Evolutionary conservation across 2,797 vertebrate genomes (phyloP).

Genomic region (Acipenser transmontanus): DNA sequence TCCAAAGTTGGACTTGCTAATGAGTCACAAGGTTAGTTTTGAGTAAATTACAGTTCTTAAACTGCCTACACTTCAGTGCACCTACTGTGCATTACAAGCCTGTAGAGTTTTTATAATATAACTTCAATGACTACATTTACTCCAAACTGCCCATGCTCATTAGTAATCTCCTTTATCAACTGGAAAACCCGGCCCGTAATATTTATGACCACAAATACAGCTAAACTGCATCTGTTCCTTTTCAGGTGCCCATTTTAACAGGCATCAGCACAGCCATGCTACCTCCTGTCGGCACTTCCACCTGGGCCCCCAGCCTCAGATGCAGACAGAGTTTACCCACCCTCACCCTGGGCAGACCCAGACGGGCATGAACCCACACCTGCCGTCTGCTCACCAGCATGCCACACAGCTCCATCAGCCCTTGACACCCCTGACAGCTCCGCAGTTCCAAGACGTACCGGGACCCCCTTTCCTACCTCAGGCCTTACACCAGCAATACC

Average conservation of each 20-base stretch:
- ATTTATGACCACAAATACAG: too few species aligned
- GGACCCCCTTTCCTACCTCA: conserved; percentile 98
- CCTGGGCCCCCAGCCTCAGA: conserved; percentile 89
- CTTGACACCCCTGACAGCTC: conserved; percentile 76
- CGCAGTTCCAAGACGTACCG: conserved; percentile 91
- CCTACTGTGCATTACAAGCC: too few species aligned
- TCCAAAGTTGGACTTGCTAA: too few species aligned
- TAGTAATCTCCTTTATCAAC: too few species aligned
- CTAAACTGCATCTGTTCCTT: conserved; percentile 1
- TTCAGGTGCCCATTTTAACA: conserved; percentile 96
- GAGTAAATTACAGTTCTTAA: too few species aligned
- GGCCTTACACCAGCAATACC: conserved; percentile 99
- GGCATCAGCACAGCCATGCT: conserved; percentile 97
- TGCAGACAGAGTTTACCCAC: conserved; percentile 84
- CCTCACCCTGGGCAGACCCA: conserved; percentile 86
- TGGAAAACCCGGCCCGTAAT: too few species aligned
- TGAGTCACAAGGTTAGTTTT: too few species aligned
- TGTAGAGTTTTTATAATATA: too few species aligned
- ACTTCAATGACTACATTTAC: too few species aligned
- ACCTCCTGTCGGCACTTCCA: conserved; percentile 99
- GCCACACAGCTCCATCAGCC: conserved; percentile 79
- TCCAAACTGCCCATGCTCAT: too few species aligned
- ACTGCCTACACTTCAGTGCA: too few species aligned
- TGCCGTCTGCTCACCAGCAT: conserved; percentile 88
- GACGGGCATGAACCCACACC: conserved; percentile 86